phyloP scores from a whole-genome alignment of 2,888 invertebrate genomes.

The Pedicia rivosa region DNA sequence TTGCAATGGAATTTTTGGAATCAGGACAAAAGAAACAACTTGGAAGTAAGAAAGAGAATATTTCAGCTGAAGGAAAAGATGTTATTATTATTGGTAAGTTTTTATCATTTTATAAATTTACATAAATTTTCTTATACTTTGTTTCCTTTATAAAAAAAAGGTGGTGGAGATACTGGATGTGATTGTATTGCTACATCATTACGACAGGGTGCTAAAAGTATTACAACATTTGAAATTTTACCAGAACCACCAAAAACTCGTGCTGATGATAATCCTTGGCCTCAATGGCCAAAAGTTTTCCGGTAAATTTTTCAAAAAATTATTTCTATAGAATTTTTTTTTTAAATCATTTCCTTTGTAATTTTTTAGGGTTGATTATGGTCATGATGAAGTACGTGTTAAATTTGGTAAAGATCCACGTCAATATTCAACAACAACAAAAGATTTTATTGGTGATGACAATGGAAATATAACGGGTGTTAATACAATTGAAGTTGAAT shows the following conservation, averaged over 20 bases:
- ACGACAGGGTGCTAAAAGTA: conserved; percentile 71
- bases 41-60: conserved; percentile 41
- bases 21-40: conserved; percentile 91
- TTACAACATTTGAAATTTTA: conserved; percentile 94
- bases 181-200: conserved; percentile 98
- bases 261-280: conserved; percentile 92
- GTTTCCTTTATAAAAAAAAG: too few species aligned
- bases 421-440: conserved; percentile 83
- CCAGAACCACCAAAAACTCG: conserved; percentile 75
- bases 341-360: too few species aligned
- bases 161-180: conserved; percentile 78
- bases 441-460: conserved; percentile 86
- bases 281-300: conserved; percentile 94
- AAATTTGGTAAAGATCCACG: conserved; percentile 86
- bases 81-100: conserved; percentile 91
- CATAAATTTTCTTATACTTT: too few species aligned
- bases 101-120: too few species aligned
- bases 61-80: conserved; percentile 82
- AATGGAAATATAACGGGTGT: conserved; percentile 83
- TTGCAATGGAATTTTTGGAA: conserved; percentile 95
- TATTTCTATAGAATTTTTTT: not conserved
- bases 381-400: conserved; percentile 92
- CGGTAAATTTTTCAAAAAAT: conserved; percentile 31
- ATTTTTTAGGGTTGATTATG: conserved; percentile 72
- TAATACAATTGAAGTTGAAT: conserved; percentile 77